Percentiles rank a stretch among this genome's conserved stretches.
Evolutionary conservation across 2,797 vertebrate genomes (phyloP).

Genomic region (Molothrus aeneus): DNA sequence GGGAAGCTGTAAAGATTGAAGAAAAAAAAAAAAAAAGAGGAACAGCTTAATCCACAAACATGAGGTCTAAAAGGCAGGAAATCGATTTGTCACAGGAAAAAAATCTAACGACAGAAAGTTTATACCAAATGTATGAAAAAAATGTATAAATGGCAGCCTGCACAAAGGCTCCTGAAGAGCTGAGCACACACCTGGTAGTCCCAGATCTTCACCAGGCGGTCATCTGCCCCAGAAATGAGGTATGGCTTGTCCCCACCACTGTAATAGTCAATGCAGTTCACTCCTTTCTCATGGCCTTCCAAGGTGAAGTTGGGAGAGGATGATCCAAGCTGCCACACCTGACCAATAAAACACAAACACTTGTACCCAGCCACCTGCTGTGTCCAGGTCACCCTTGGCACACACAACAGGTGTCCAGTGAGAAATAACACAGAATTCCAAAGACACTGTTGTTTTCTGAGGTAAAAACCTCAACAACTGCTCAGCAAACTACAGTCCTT

Average conservation of each 20-base stretch:
- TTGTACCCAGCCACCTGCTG: neutral
- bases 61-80: neutral
- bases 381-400: neutral
- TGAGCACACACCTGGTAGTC: constrained; percentile 89
- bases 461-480: neutral
- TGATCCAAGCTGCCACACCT: constrained; percentile 98
- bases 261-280: constrained; percentile 98
- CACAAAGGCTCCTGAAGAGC: neutral
- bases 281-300: constrained; percentile 97
- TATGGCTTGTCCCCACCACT: constrained; percentile 98
- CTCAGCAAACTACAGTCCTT: neutral
- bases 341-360: neutral
- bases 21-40: neutral
- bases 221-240: constrained; percentile 96
- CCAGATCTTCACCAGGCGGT: constrained; percentile 98
- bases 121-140: neutral
- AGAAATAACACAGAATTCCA: neutral
- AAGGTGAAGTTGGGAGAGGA: constrained; percentile 97
- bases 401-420: neutral
- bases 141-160: neutral
- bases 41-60: neutral
- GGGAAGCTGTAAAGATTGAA: neutral
- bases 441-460: neutral
- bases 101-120: neutral
- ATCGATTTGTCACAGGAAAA: neutral